These are phyloP conservation scores for Myiotriccus ornatus DNA, from an alignment of 2,797 vertebrate genomes.

Conservation along the genomic window DNA sequence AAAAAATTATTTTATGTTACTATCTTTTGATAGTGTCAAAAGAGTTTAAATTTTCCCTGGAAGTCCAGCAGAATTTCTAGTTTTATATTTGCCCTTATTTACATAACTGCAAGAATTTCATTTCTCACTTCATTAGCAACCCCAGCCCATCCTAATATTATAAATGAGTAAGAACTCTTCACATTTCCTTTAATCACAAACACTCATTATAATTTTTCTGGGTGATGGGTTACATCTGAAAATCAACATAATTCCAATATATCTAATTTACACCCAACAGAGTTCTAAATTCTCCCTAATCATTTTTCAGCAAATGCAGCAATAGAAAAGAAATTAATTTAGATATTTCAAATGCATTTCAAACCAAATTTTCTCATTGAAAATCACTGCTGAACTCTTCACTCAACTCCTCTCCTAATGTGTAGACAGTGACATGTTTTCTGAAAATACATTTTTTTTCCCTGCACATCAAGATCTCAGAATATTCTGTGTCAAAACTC, in stretches of 20 bases:
- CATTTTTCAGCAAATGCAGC: not conserved
- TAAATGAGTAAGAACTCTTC: not conserved
- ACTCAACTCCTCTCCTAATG: not conserved
- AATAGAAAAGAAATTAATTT: not conserved
- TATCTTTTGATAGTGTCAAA: not conserved
- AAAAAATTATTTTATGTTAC: accelerated
- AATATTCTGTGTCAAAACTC: not conserved
- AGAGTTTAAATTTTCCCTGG: not conserved
- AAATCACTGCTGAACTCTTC: not conserved
- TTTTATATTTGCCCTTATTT: not conserved
- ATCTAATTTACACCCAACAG: not conserved
- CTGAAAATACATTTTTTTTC: not conserved
- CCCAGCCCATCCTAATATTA: not conserved
- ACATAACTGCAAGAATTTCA: not conserved
- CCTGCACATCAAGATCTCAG: accelerated
- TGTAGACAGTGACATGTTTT: not conserved
- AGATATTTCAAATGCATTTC: not conserved
- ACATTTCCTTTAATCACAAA: slow-evolving; percentile 2
- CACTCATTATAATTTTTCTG: not conserved
- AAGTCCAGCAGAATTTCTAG: not conserved
- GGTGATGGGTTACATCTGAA: not conserved
- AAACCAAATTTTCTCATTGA: not conserved
- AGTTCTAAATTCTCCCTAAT: not conserved
- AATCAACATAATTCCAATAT: not conserved
- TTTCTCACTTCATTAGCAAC: not conserved